Evolutionary conservation across 2,888 invertebrate genomes (phyloP).

Genomic region (Eulithis testata): DNA sequence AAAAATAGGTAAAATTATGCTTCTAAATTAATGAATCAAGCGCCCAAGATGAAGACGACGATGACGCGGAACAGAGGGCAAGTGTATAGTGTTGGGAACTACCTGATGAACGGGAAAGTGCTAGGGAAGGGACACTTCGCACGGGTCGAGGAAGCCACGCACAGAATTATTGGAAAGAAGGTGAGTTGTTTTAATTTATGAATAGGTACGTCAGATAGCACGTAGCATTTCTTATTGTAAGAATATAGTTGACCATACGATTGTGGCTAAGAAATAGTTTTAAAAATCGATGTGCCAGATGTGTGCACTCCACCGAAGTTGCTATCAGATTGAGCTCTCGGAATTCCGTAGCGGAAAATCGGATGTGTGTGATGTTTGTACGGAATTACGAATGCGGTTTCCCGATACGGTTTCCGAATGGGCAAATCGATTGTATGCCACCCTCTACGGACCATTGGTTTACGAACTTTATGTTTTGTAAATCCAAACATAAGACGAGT

Average conservation of each 20-base stretch:
- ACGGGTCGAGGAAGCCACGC: slow-evolving; percentile 89
- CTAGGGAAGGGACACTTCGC: slow-evolving; percentile 92
- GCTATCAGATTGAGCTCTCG: slow-evolving; percentile 2
- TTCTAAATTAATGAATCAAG: slow-evolving; percentile 62
- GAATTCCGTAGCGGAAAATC: slow-evolving; percentile 1
- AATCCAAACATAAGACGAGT: too few relatives aligned
- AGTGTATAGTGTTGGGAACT: slow-evolving; percentile 87
- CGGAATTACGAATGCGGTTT: neutral
- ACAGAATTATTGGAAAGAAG: slow-evolving; percentile 88
- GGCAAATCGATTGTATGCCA: too few relatives aligned
- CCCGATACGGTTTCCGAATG: too few relatives aligned
- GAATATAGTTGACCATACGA: too few relatives aligned
- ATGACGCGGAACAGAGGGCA: slow-evolving; percentile 68
- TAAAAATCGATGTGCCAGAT: too few relatives aligned
- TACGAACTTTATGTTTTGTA: too few relatives aligned
- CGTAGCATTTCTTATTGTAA: too few relatives aligned
- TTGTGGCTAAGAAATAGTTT: too few relatives aligned
- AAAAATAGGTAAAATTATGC: slow-evolving; percentile 57
- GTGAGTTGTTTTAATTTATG: slow-evolving; percentile 62
- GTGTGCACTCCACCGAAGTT: too few relatives aligned
- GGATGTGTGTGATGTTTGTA: slow-evolving; percentile 1
- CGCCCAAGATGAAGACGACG: slow-evolving; percentile 60
- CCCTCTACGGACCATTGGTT: too few relatives aligned
- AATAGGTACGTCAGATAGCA: neutral
- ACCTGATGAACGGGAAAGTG: slow-evolving; percentile 88